Conservation (phyloP, 2,888 invertebrate species). For the Blastobasis adustella region DNA sequence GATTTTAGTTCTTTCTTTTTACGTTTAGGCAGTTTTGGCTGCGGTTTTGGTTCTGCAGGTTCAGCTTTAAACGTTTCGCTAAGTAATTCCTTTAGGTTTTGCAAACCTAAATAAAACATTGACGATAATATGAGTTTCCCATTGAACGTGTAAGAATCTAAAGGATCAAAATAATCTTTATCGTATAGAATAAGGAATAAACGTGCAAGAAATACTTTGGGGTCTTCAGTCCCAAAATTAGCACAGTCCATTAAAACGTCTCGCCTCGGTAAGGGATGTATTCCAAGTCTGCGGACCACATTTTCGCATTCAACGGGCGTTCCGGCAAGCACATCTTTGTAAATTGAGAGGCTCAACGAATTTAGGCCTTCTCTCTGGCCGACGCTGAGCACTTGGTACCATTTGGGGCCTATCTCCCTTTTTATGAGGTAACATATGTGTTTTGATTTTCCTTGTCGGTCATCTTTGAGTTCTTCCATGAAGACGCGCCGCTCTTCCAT, state of each 20-base stretch:
- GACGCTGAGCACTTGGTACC: slow-evolving; percentile 60
- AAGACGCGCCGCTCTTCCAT: slow-evolving; percentile 45
- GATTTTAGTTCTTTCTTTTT: slow-evolving; percentile 34
- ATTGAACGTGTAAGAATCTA: slow-evolving; percentile 39
- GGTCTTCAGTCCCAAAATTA: slow-evolving; percentile 40
- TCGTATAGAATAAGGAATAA: slow-evolving; percentile 43
- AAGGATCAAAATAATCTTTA: slow-evolving; percentile 42
- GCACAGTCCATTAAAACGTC: slow-evolving; percentile 47
- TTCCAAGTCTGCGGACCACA: slow-evolving; percentile 40
- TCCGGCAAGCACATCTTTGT: slow-evolving; percentile 55
- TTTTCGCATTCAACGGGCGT: slow-evolving; percentile 35
- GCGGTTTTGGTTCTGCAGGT: slow-evolving; percentile 11
- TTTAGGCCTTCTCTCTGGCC: slow-evolving; percentile 48
- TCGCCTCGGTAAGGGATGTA: slow-evolving; percentile 39
- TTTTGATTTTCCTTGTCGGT: slow-evolving; percentile 33
- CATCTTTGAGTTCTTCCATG: slow-evolving; percentile 50
- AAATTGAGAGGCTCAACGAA: slow-evolving; percentile 36
- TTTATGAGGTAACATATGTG: slow-evolving; percentile 24
- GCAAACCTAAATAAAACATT: slow-evolving; percentile 52
- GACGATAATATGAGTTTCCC: slow-evolving; percentile 49
- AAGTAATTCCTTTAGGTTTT: slow-evolving; percentile 37
- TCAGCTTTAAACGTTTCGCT: slow-evolving; percentile 41
- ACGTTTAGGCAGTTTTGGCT: slow-evolving; percentile 25
- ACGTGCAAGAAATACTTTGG: slow-evolving; percentile 54
- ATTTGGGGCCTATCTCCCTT: slow-evolving; percentile 42